Evolutionary conservation across 2,113 vertebrate species (phyloP), one percentile per base, ranked within the genome.

Genomic region (Megalops atlanticus): DNA sequence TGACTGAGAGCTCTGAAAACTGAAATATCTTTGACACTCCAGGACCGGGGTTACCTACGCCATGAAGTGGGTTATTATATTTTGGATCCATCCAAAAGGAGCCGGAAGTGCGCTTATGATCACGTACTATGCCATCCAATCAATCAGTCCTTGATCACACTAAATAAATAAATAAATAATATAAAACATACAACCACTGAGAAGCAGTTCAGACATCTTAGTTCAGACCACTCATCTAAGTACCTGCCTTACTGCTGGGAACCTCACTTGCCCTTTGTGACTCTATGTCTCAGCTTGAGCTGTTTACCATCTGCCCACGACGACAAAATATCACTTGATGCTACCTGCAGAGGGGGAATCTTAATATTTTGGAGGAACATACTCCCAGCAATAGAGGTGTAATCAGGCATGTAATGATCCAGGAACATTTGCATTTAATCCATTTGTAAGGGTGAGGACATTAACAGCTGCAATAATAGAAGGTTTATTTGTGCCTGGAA

Each of bases 381-480:
- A 38, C 38, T 68, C 77, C 52, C 14, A 49, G 40, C 69, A 80
- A 49, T 80, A 40, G 69, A 72, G 73, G 78, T 72, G 69, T 73
- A 80, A 80, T 49, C 68, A 73, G 78, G 68, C 68, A 72, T 80
- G 64, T 79, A 71, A 79, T 79, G 64, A 71, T 79, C 24, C 27
- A 70, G 40, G 54, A 71, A 79, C 68, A 79, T 68, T 72, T 36
- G 40, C 69, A 80, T 80, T 35, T 73, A 41, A 49, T 71, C 45
- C 68, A 72, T 72, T 80, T 80, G 78, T 49, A 49, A 72, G 68
- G n/a, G 68, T 73, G 40, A 36, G 38, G 69, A 33, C 69, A 38
- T 41, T 79, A 36, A 70, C 58, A 79, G 77, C n/a, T 70, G 39
- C 27, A 43, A 3, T 64, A 45, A 69, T 24, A 45, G 58, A 27